Evolutionary conservation across 64 coral and sea anemone genomes (phyloP), one percentile per base, ranked within the genome.

Genomic region (Hydrozoanthus tunicans): DNA sequence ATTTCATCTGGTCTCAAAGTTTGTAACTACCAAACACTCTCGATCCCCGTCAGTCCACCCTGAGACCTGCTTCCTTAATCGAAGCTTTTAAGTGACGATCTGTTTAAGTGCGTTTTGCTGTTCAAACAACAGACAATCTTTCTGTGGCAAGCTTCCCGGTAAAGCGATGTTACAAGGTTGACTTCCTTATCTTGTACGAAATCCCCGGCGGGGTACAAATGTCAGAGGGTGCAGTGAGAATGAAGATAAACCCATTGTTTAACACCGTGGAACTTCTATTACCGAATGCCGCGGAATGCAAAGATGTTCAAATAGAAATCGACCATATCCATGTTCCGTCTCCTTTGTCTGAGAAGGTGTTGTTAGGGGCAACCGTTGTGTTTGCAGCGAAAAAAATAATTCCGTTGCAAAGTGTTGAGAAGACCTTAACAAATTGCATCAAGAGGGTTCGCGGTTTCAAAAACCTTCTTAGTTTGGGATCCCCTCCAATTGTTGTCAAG

Each of bases 61-160:
- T 43, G 32, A 43, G 32, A 43, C 32, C 32, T 43, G 32, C 32
- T 43, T 43, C 32, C 32, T 43, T 43, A 43, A 43, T 43, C 32
- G 32, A 43, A 43, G 32, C 32, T 43, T 43, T 43, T 43, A 43
- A 43, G 32, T 43, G 32, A 43, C 32, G 32, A 43, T 43, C 32
- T 43, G 32, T 43, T 43, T 43, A 1, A 43, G 32, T 43, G 32
- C 77, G 17, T 83, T 26, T 15, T 66, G 43, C 62, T 67, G 60
- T 83, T 83, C 81, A 83, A 83, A 83, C 81, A 83, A 62, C 81
- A 83, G 81, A 66, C 62, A 63, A 14, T 3, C 1, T 67, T 7
- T 64, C 32, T 11, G 32, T 15, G n/a, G 81, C 59, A 65, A 66
- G 60, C 0, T 83, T 66, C 54, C 81, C 81, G 6, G 62, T 83